Conservation (phyloP, 2,888 invertebrate genomes). For the Dryobota labecula region DNA sequence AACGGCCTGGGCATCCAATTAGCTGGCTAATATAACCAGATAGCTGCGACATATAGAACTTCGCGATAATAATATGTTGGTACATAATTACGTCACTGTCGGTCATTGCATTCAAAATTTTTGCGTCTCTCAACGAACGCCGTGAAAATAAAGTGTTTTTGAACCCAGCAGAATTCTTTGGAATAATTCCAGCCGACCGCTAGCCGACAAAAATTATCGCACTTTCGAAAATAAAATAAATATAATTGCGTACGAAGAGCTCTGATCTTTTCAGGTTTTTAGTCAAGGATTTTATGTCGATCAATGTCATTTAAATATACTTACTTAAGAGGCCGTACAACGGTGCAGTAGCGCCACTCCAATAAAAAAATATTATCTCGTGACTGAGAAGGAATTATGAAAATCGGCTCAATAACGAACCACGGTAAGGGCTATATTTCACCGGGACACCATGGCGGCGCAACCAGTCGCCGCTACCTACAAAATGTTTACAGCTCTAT, state of each 20-base stretch:
- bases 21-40: too few species aligned
- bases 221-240: constrained; percentile 68
- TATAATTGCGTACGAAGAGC: constrained; percentile 64
- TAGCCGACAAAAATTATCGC: constrained; percentile 66
- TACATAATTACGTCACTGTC: constrained; percentile 14
- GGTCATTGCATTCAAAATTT: constrained; percentile 63
- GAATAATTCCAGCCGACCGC: constrained; percentile 82
- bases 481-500: too few species aligned
- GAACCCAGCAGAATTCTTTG: constrained; percentile 81
- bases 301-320: constrained; percentile 1
- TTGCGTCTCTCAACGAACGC: constrained; percentile 32
- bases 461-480: too few species aligned
- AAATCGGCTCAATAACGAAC: too few species aligned
- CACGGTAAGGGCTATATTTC: too few species aligned
- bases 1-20: too few species aligned
- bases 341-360: too few species aligned
- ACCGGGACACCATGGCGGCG: too few species aligned
- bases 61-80: neutral
- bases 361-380: too few species aligned
- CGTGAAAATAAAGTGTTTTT: constrained; percentile 71
- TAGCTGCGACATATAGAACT: too few species aligned
- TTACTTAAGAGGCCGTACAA: too few species aligned
- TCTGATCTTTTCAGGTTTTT: constrained; percentile 35
- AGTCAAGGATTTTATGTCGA: constrained; percentile 34
- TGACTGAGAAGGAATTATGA: too few species aligned